Conservation (phyloP, 2,888 invertebrate genomes). For the Lissonota sp. region DNA sequence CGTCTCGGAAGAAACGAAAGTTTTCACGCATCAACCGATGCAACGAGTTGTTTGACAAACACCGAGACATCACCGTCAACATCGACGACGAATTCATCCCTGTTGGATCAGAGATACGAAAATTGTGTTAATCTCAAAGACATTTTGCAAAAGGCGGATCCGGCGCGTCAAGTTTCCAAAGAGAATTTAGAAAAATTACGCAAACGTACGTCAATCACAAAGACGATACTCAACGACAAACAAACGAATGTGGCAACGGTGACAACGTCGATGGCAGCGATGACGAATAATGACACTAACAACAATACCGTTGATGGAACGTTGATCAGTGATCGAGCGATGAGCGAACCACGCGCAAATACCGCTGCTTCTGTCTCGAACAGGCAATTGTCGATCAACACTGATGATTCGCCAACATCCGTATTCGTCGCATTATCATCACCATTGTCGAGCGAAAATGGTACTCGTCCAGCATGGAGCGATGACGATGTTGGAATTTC, state of each 20-base stretch:
- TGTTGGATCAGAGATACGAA: conserved; percentile 65
- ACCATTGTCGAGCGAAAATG: conserved; percentile 78
- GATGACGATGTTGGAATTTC: conserved; percentile 76
- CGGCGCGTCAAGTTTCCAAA: conserved; percentile 73
- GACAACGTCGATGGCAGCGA: too few relatives aligned
- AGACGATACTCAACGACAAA: conserved; percentile 78
- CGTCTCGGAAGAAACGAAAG: too few relatives aligned
- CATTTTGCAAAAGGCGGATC: conserved; percentile 77
- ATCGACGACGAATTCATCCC: conserved; percentile 46
- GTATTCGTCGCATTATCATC: conserved; percentile 75
- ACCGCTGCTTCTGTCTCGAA: conserved; percentile 57
- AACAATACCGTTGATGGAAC: conserved; percentile 64
- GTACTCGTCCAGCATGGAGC: conserved; percentile 77
- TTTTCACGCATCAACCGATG: conserved; percentile 8
- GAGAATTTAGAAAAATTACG: conserved; percentile 80
- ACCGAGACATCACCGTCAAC: conserved; percentile 12
- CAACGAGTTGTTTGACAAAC: not conserved
- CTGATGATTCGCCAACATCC: conserved; percentile 68
- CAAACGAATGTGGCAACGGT: conserved; percentile 51
- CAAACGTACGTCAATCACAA: conserved; percentile 79
- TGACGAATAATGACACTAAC: conserved; percentile 62
- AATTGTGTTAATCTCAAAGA: conserved; percentile 79
- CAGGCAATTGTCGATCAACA: conserved; percentile 52
- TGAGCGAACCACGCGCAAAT: conserved; percentile 67
- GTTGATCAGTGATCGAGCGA: conserved; percentile 55